Percentiles rank a stretch among this genome's conserved stretches.
Conservation (phyloP, 2,888 invertebrate genomes). For the Myathropa florea region DNA sequence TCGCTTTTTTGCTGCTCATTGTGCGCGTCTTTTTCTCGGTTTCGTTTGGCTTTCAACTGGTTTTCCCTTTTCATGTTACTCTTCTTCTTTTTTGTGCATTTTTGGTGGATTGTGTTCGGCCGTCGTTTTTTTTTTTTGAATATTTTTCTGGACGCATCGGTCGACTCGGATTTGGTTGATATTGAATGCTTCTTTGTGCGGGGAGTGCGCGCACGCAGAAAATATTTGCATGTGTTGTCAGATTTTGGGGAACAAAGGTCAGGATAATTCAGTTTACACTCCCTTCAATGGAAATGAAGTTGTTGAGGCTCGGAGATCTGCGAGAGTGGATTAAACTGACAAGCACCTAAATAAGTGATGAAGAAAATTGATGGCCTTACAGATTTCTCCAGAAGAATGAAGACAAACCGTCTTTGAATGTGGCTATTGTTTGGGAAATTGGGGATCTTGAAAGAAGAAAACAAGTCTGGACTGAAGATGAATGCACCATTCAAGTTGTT, state of each 20-base stretch:
- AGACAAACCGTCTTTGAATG: neutral
- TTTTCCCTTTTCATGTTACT: conserved; percentile 42
- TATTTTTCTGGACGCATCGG: conserved; percentile 37
- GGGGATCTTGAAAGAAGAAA: no score
- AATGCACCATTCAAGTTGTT: no score
- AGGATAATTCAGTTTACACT: neutral
- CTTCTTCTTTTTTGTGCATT: neutral
- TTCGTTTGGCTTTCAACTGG: conserved; percentile 46
- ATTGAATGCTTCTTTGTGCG: conserved; percentile 50
- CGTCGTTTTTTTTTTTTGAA: conserved; percentile 26
- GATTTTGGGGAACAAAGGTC: conserved; percentile 24
- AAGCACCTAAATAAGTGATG: neutral
- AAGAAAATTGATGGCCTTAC: neutral
- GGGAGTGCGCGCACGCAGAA: neutral
- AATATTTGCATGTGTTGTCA: conserved; percentile 22
- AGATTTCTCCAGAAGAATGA: neutral
- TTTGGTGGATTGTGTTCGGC: conserved; percentile 19
- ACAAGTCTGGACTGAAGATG: no score
- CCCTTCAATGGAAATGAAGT: neutral
- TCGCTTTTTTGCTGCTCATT: conserved; percentile 7
- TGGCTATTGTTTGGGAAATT: neutral
- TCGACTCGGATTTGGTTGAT: conserved; percentile 46
- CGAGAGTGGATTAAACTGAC: neutral
- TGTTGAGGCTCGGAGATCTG: neutral
- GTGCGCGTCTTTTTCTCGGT: neutral